Base-by-base conservation (phyloP, 2,888 invertebrate genomes). In the Anorthoa munda region DNA sequence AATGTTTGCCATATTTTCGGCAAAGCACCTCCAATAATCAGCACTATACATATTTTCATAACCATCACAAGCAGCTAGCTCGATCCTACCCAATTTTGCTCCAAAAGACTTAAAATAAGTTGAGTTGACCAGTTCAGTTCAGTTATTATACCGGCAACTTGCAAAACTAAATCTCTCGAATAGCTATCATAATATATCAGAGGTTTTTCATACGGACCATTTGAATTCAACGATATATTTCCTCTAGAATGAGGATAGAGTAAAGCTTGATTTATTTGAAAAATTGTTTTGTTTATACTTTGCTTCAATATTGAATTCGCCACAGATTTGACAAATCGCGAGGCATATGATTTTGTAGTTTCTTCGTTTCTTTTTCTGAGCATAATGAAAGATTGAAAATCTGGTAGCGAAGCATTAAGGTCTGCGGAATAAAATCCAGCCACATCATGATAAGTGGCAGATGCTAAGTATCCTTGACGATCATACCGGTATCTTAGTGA, bases 151-250 rank as follows among this genome's bases (percentile, higher is more conserved):
- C 83, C 86, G 21, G 23, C 12, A 4, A 53, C 72, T 39, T 39
- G 56, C 0, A 46, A 61, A 13, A 77, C 77, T 66, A 85, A 77
- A 61, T 85, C 84, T 48, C 69, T 71, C 7, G 23, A n/a, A 72
- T 51, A 85, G 31, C 73, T 69, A 64, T 85, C 48, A 21, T 75
- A 75, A 39, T 77, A 85, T 55, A 85, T 83, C 2, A 77, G 93
- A 3, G 97, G 89, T 21, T 95, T 4, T 31, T 85, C 75, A 39
- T 94, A 60, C 17, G 79, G 66, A 79, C 77, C 23, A 75, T 74
- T 81, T 68, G 84, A 56, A 71, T 80, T 61, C 60, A 84, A 69
- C 0, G 85, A 68, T 66, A 85, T 77, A 11, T 77, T 75, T n/a
- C 83, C 81, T 72, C 76, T 75, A 3, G 84, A 81, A 68, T 59